Percentiles rank a stretch among this genome's conserved stretches.
Conservation (phyloP, 2,888 invertebrate genomes). For the Amblyjoppa proteus region DNA sequence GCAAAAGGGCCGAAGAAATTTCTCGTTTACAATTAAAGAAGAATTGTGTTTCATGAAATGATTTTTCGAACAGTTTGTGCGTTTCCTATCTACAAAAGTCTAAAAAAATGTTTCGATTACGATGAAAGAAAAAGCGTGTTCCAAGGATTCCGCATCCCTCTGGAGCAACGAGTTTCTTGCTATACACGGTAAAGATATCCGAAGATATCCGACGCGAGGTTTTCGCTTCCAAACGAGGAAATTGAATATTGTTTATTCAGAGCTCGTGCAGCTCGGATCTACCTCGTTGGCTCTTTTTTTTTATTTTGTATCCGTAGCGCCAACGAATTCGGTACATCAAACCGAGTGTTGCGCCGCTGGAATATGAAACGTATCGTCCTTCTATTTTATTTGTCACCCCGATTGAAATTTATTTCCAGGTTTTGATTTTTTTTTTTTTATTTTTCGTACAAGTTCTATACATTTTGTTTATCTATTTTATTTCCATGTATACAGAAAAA, state of each 20-base stretch:
- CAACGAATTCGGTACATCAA: constrained; percentile 24
- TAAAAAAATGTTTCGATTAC: background rate
- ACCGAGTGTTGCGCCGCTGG: constrained; percentile 29
- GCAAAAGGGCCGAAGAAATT: background rate
- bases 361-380: constrained; percentile 29
- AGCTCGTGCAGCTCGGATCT: constrained; percentile 29
- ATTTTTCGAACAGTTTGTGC: background rate
- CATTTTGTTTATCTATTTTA: background rate
- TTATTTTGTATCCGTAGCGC: constrained; percentile 1
- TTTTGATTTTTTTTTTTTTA: background rate
- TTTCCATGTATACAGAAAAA: background rate
- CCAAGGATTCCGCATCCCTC: too few species aligned
- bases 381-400: background rate
- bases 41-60: background rate
- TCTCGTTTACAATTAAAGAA: background rate
- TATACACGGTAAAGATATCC: background rate
- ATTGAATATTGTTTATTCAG: constrained; percentile 57
- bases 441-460: background rate
- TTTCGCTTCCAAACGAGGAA: constrained; percentile 41
- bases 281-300: constrained; percentile 31
- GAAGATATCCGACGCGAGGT: background rate
- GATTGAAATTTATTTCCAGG: background rate
- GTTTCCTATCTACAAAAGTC: background rate
- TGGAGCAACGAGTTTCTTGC: background rate
- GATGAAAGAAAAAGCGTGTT: too few species aligned